phyloP scores from a whole-genome alignment of 1,140 invertebrate species.

The Hermatobates lingyangjiaoensis region DNA sequence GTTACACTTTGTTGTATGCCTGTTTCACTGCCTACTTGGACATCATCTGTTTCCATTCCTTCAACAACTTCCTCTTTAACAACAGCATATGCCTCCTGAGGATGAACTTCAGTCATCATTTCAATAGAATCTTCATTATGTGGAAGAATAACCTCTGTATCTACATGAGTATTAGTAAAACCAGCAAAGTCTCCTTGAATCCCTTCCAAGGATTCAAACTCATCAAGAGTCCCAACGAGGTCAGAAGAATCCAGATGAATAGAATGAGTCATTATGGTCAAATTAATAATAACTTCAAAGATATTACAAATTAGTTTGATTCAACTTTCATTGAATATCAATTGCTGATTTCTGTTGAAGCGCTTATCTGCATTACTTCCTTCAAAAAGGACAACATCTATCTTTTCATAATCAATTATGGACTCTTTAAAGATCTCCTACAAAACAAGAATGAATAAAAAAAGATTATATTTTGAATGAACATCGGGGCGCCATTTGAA shows the following conservation, averaged over 20 bases:
- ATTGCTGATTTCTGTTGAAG: too few species aligned
- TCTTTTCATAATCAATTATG: too few species aligned
- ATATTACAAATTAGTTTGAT: too few species aligned
- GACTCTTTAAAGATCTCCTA: too few species aligned
- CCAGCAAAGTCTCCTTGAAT: slow-evolving; percentile 6
- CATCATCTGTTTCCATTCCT: slow-evolving; percentile 7
- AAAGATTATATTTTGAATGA: too few species aligned
- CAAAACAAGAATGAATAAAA: too few species aligned
- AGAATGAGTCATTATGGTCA: slow-evolving; percentile 6
- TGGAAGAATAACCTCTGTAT: slow-evolving; percentile 1
- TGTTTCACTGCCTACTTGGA: neutral
- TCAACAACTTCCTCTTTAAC: slow-evolving; percentile 9
- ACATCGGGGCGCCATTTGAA: neutral
- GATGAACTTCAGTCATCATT: neutral
- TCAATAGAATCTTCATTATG: slow-evolving; percentile 1
- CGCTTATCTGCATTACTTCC: too few species aligned
- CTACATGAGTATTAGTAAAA: neutral
- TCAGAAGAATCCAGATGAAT: slow-evolving; percentile 12
- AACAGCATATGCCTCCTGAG: neutral
- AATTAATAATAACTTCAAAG: too few species aligned
- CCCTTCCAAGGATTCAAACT: slow-evolving; percentile 7
- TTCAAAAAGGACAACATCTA: too few species aligned
- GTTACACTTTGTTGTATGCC: neutral
- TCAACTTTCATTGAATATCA: too few species aligned
- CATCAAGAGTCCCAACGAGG: slow-evolving; percentile 7